Evolutionary conservation across 2,888 invertebrate species (phyloP), one percentile per base, ranked within the genome.

Genomic region (Hirtodrosophila trivittata): DNA sequence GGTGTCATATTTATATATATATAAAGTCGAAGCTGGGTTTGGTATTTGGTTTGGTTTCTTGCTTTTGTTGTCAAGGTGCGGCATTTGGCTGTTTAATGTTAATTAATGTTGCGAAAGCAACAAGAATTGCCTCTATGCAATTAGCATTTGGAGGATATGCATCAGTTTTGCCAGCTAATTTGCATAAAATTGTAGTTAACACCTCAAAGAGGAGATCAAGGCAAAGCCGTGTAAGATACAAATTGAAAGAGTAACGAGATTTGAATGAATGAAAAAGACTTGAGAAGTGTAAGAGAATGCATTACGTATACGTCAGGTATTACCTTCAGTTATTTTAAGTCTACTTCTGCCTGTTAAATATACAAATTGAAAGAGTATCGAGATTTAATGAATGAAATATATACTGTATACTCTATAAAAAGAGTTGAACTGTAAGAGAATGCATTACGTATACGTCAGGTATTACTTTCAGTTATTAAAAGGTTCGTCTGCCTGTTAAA

Each of bases 101-200:
- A 83, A 86, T 77, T 86, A 83, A 80, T 43, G 69, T 25, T 32
- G 37, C 47, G 38, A 46, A 47, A 47, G 47, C 46, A 66, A 58
- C 39, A 43, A 41, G 37, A 13, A 49, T 33, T 16, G 52, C 37
- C 54, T 52, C 14, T 56, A 39, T 77, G 70, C 78, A 87, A 78
- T 84, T 75, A 83, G 84, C 49, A 52, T 54, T 37, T 45, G 47
- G 47, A 7, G 66, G 83, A 86, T 78, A 77, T 87, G 66, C 86
- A 78, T 85, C 86, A 45, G 57, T 62, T 60, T 55, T 47, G 37
- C 32, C 1, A 13, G 38, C 13, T 64, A 63, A 86, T 80, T 80
- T 80, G 87, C 87, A 80, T 80, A 64, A 87, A 71, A 71, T 58
- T 78, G 65, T 71, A 71, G 82, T 85, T 85, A 87, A 85, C 80